Evolutionary conservation across 1,140 invertebrate species (phyloP), one percentile per base, ranked within the genome.

Genomic region (Drosophila pseudoananassae): DNA sequence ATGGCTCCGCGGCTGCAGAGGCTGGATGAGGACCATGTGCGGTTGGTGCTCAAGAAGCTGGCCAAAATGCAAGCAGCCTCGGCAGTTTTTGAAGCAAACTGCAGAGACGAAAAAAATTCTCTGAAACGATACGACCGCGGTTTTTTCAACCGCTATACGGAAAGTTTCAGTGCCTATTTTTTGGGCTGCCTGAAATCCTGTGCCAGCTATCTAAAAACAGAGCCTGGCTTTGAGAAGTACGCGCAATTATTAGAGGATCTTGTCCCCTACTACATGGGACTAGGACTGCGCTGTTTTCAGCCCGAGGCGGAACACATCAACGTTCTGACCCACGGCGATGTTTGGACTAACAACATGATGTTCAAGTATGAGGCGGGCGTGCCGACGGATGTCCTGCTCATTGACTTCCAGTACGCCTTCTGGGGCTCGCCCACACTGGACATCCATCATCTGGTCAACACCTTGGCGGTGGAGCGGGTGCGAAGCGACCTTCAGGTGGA

Each of bases 311-410:
- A 92, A n/a, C 92, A 93, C 53, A 93, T 94, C 46, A 93, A 93
- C 66, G 94, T 94, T 2, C 88, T 95, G 17, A 93, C 93, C 66
- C 95, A 95, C 58, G 95, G 95, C 17, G 95, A 95, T 79, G 91
- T 92, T n/a, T 95, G 94, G 94, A 90, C 93, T 0, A 95, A 95
- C 74, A 95, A 95, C 76, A 93, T 95, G 91, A 82, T 95, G 69
- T 95, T 95, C 81, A 92, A 92, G 45, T 95, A 95, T 72, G 82
- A 93, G 9, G 65, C 17, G 6, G 89, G 85, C 36, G 92, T 93
- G 70, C 92, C 93, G 0, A 74, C 92, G 36, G 91, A 93, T 59
- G 92, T 93, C 6, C 93, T 84, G 0, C 27, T 90, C 6, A 76
- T 90, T 66, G 90, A 91, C 63, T 91, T 85, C 51, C 90, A 91